Evolutionary conservation across 2,113 vertebrate species (phyloP).

Genomic region (Atlantisia rogersi): DNA sequence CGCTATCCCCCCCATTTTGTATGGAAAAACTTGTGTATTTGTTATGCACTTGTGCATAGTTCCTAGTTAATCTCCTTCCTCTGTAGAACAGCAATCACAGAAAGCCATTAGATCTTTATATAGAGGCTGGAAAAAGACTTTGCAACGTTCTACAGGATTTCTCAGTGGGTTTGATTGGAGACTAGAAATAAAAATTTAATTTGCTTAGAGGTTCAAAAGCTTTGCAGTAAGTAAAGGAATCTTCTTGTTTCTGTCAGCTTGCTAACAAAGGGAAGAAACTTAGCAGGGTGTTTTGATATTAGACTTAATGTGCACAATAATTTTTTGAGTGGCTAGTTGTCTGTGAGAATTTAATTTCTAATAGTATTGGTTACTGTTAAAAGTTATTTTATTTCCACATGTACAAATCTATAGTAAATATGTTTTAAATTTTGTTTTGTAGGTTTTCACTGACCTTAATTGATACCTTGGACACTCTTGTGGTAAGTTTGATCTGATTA

Average conservation of each 20-base stretch:
- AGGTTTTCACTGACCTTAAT: conserved; percentile 98
- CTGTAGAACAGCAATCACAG: background rate
- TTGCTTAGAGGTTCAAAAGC: background rate
- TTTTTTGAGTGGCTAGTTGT: background rate
- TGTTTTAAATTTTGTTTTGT: conserved; percentile 25
- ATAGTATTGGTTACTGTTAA: background rate
- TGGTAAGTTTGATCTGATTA: conserved; percentile 81
- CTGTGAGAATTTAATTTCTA: background rate
- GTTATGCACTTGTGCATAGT: background rate
- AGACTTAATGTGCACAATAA: background rate
- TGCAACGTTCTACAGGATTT: background rate
- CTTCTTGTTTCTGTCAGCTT: background rate
- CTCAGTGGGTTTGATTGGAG: background rate
- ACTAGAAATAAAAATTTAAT: background rate
- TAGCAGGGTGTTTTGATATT: background rate
- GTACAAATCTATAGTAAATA: background rate
- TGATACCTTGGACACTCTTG: conserved; percentile 96
- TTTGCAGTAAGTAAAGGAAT: background rate
- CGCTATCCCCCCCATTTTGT: background rate
- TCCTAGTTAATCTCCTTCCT: background rate
- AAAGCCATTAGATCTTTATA: background rate
- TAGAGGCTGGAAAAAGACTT: background rate
- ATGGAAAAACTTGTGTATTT: background rate
- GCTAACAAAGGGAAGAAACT: background rate
- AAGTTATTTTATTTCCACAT: background rate